phyloP scores from a whole-genome alignment of 2,888 invertebrate species.

The Andrena minutula region DNA sequence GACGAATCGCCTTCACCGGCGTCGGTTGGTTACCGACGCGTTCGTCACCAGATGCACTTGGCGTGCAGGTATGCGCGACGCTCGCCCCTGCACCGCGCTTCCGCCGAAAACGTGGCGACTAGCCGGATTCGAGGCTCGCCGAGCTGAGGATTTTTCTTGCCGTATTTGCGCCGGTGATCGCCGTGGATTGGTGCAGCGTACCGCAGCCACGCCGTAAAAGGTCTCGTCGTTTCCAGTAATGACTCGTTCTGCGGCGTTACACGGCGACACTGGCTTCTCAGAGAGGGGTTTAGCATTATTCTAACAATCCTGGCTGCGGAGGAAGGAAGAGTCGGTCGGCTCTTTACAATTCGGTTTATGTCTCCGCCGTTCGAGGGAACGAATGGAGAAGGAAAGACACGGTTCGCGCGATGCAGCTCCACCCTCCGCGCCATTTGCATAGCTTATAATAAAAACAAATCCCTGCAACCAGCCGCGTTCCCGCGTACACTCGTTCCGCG shows the following conservation, averaged over 20 bases:
- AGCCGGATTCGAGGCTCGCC: slow-evolving; percentile 25
- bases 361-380: slow-evolving; percentile 36
- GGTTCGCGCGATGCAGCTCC: slow-evolving; percentile 28
- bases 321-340: slow-evolving; percentile 40
- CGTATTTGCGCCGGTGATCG: slow-evolving; percentile 20
- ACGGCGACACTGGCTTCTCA: neutral
- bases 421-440: slow-evolving; percentile 57
- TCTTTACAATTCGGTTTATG: slow-evolving; percentile 57
- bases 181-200: neutral
- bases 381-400: slow-evolving; percentile 42
- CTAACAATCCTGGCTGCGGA: slow-evolving; percentile 25
- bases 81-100: slow-evolving; percentile 29
- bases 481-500: slow-evolving; percentile 52
- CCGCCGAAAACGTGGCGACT: slow-evolving; percentile 24
- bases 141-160: slow-evolving; percentile 10
- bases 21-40: slow-evolving; percentile 56
- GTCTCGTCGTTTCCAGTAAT: slow-evolving; percentile 17
- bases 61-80: slow-evolving; percentile 42
- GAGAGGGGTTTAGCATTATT: slow-evolving; percentile 45
- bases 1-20: slow-evolving; percentile 67
- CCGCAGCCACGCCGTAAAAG: slow-evolving; percentile 29
- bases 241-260: slow-evolving; percentile 20
- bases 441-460: slow-evolving; percentile 68
- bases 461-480: slow-evolving; percentile 42
- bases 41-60: slow-evolving; percentile 65